Percentiles rank a stretch among this genome's conserved stretches.
Evolutionary conservation across 1,140 invertebrate genomes (phyloP).

Genomic region (Carcinoscorpius rotundicauda): DNA sequence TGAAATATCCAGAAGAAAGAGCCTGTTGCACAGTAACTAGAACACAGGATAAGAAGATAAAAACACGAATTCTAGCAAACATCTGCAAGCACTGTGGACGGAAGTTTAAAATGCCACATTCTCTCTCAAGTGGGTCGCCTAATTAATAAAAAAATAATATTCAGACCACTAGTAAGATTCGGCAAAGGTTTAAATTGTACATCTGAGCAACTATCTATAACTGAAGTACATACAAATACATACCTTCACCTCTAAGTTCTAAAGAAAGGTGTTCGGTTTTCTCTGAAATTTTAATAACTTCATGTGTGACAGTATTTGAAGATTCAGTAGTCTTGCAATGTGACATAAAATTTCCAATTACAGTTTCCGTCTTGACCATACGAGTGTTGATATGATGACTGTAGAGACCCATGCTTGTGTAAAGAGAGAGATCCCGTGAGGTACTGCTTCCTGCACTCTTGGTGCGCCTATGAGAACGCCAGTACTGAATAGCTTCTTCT

Average conservation of each 20-base stretch:
- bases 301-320: conserved; percentile 19
- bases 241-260: too few relatives aligned
- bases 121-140: neutral
- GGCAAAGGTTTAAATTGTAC: too few relatives aligned
- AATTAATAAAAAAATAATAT: too few relatives aligned
- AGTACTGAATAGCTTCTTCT: conserved; percentile 17
- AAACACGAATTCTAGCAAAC: conserved; percentile 51
- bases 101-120: conserved; percentile 25
- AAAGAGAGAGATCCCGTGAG: conserved; percentile 19
- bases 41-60: conserved; percentile 80
- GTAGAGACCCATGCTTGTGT: conserved; percentile 23
- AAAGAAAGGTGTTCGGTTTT: conserved; percentile 7
- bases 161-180: too few relatives aligned
- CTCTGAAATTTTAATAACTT: conserved; percentile 18
- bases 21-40: conserved; percentile 82
- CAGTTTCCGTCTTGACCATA: conserved; percentile 10
- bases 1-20: conserved; percentile 77
- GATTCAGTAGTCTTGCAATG: conserved; percentile 13
- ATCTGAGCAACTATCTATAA: too few relatives aligned
- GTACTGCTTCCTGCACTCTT: conserved; percentile 22
- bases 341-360: neutral
- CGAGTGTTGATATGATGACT: conserved; percentile 16
- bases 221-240: too few relatives aligned
- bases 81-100: conserved; percentile 20
- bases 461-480: conserved; percentile 18